Evolutionary conservation across 2,797 vertebrate genomes (phyloP).

Genomic region (Pantherophis vulpinus): DNA sequence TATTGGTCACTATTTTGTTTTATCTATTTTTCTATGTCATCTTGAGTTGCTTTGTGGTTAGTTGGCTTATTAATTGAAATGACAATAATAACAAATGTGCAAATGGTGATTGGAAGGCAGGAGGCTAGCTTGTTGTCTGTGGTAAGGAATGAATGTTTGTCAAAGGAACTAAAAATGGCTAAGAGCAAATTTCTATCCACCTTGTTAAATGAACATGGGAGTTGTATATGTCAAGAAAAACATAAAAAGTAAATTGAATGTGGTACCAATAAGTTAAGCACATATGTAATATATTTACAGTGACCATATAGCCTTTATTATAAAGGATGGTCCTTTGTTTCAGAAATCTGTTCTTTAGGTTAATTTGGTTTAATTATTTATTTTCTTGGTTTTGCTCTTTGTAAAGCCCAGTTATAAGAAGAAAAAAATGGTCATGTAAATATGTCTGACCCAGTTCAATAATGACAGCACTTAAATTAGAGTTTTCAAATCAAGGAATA

Average conservation of each 20-base stretch:
- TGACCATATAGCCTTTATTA: neutral
- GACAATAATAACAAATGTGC: neutral
- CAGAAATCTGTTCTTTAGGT: neutral
- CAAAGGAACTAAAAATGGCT: neutral
- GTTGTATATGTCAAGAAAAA: neutral
- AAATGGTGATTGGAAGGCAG: neutral
- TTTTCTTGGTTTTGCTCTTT: neutral
- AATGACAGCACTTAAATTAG: neutral
- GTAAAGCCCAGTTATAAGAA: neutral
- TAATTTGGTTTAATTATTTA: neutral
- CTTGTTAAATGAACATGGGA: neutral
- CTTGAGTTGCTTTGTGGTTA: neutral
- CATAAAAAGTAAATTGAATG: neutral
- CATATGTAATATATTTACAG: neutral
- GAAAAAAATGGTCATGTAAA: neutral
- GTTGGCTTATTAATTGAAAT: neutral
- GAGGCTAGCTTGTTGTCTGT: neutral
- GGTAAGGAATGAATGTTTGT: neutral
- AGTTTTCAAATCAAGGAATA: neutral
- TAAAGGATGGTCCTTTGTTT: neutral
- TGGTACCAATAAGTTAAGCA: neutral
- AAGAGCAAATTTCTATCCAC: neutral
- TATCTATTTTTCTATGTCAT: neutral
- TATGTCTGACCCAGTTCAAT: neutral
- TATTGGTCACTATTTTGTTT: neutral